Evolutionary conservation across 2,888 invertebrate species (phyloP), one percentile per base, ranked within the genome.

Genomic region (Xylota sylvarum): DNA sequence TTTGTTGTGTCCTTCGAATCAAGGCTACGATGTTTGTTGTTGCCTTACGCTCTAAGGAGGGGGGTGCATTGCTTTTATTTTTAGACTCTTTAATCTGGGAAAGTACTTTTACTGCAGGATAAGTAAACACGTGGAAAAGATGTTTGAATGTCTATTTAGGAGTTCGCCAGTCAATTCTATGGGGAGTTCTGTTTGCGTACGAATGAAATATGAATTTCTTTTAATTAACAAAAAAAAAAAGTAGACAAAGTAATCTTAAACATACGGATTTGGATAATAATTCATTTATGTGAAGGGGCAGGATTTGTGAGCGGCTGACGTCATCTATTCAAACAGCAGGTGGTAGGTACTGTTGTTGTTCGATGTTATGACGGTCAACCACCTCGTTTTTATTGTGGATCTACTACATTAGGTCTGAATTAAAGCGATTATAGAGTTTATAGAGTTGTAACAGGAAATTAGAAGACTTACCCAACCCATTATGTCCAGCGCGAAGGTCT

Each of bases 1-100:
- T 85, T 76, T 78, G 67, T 67, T 78, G 56, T 78, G 81, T 86
- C 81, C 81, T 86, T 81, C 80, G 72, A 72, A 77, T 77, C 77
- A 67, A 72, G 85, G 77, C 81, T 77, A 48, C 19, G 23, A 64
- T 65, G 64, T 37, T 69, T 43, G 30, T 55, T 52, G 46, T 35
- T 46, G 19, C 27, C 4, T 17, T 12, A 0, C 6, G n/a, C 27
- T 12, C 5, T 19, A 40, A 64, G 35, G 14, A 9, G 0, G 56
- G 30, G 0, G 56, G 30, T 58, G 79, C 74, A 56, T n/a, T 55
- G 67, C 79, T 58, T 78, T 67, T 60, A 62, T 73, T 77, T 70
- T 52, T 4, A 27, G 35, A 73, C 43, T 73, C 82, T 82, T 86
- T 86, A 86, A 86, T 86, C 86, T 73, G 73, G 19, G 19, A 43